Evolutionary conservation across 2,797 vertebrate species (phyloP).

Genomic region (Parambassis ranga): DNA sequence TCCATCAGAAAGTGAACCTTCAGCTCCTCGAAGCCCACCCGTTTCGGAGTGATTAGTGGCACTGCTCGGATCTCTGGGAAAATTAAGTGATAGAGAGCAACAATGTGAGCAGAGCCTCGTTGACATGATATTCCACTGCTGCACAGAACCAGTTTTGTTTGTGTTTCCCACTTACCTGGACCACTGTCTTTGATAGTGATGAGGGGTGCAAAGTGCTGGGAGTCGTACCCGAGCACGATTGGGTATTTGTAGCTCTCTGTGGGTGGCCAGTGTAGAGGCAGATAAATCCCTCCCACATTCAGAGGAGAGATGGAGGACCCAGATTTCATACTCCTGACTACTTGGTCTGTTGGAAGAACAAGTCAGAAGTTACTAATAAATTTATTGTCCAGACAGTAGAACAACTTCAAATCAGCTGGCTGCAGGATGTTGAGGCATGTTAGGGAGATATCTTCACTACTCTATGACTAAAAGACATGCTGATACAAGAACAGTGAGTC

Average conservation of each 20-base stretch:
- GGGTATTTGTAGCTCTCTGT: slow-evolving; percentile 96
- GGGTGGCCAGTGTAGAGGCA: slow-evolving; percentile 94
- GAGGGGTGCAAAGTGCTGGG: slow-evolving; percentile 97
- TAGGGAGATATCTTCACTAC: slow-evolving; percentile 2
- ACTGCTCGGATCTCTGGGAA: slow-evolving; percentile 91
- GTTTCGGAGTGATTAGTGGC: slow-evolving; percentile 89
- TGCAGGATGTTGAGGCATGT: background rate
- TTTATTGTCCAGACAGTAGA: background rate
- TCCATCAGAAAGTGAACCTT: slow-evolving; percentile 94
- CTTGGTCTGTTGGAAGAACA: slow-evolving; percentile 85
- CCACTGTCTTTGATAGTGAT: slow-evolving; percentile 96
- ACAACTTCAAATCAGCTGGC: background rate
- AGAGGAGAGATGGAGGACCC: slow-evolving; percentile 95
- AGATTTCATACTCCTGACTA: slow-evolving; percentile 95
- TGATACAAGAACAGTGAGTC: slow-evolving; percentile 4
- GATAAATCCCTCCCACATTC: slow-evolving; percentile 94
- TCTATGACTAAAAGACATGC: background rate
- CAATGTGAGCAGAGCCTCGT: background rate
- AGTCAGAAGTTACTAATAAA: no score
- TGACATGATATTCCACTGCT: background rate
- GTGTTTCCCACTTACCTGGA: slow-evolving; percentile 86
- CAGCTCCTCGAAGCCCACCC: slow-evolving; percentile 91
- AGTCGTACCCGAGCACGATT: slow-evolving; percentile 95
- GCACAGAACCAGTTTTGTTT: background rate
- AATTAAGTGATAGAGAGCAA: slow-evolving; percentile 6